Evolutionary conservation across 2,888 invertebrate species (phyloP).

Genomic region (Lasioglossum marginatum): DNA sequence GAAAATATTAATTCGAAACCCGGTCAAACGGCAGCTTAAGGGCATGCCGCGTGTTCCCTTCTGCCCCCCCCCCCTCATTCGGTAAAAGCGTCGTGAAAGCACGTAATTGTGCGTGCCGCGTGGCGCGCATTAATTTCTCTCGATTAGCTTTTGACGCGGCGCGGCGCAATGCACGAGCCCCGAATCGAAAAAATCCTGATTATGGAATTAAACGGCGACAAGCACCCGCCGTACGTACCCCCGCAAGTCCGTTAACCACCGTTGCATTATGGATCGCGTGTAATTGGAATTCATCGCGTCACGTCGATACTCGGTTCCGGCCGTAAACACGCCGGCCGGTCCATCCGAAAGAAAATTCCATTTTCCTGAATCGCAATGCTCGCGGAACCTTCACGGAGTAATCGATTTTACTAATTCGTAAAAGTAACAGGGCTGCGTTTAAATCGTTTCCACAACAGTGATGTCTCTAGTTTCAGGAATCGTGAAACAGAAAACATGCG

Average conservation of each 20-base stretch:
- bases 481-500: background rate
- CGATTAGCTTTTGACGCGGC: slow-evolving; percentile 65
- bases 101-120: slow-evolving; percentile 47
- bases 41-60: background rate
- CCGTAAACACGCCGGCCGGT: background rate
- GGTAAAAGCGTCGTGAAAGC: slow-evolving; percentile 58
- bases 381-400: too few relatives aligned
- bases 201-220: slow-evolving; percentile 56
- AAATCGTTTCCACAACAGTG: background rate
- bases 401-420: background rate
- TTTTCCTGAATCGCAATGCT: background rate
- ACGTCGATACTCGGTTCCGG: slow-evolving; percentile 17
- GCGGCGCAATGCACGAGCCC: slow-evolving; percentile 54
- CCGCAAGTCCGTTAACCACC: slow-evolving; percentile 27
- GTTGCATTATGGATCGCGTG: slow-evolving; percentile 36
- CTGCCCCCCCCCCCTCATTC: background rate
- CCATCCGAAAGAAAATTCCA: background rate
- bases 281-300: slow-evolving; percentile 58
- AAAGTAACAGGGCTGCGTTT: background rate
- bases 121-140: slow-evolving; percentile 59
- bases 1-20: slow-evolving; percentile 38
- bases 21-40: slow-evolving; percentile 44
- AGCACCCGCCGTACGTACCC: background rate
- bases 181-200: slow-evolving; percentile 54
- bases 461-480: background rate